Conservation (phyloP, 2,888 invertebrate genomes). For the Ferdinandea cuprea region DNA sequence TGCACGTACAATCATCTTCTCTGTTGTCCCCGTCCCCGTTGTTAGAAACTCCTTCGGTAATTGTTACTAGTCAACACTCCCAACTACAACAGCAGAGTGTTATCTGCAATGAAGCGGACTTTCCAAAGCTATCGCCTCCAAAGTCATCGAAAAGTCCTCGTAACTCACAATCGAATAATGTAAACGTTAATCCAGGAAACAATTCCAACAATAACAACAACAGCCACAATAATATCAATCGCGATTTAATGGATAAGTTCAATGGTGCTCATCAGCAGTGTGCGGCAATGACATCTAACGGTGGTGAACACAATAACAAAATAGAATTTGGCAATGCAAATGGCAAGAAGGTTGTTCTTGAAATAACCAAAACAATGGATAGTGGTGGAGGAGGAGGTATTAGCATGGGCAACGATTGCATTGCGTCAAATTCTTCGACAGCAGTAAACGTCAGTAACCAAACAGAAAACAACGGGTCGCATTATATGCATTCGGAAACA, state of each 20-base stretch:
- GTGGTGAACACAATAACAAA: slow-evolving; percentile 76
- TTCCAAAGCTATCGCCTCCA: slow-evolving; percentile 83
- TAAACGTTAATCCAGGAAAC: slow-evolving; percentile 62
- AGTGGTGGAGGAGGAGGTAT: slow-evolving; percentile 55
- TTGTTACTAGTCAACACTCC: slow-evolving; percentile 81
- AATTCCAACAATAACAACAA: slow-evolving; percentile 55
- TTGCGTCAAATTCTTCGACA: slow-evolving; percentile 38
- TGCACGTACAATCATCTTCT: slow-evolving; percentile 78
- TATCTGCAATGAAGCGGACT: slow-evolving; percentile 82
- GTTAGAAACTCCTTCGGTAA: slow-evolving; percentile 81
- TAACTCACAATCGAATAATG: slow-evolving; percentile 70
- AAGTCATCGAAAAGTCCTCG: slow-evolving; percentile 81
- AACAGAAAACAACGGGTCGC: slow-evolving; percentile 66
- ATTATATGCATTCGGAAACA: slow-evolving; percentile 63
- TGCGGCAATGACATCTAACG: slow-evolving; percentile 66
- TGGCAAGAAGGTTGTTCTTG: slow-evolving; percentile 76
- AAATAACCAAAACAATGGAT: slow-evolving; percentile 76
- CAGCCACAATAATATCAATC: slow-evolving; percentile 54
- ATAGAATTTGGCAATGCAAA: slow-evolving; percentile 73
- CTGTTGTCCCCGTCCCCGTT: slow-evolving; percentile 79
- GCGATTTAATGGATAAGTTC: slow-evolving; percentile 68
- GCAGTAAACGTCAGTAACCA: slow-evolving; percentile 58
- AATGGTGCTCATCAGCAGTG: slow-evolving; percentile 63
- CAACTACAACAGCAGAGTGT: slow-evolving; percentile 77
- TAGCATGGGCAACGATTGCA: slow-evolving; percentile 24